Conservation (phyloP, 2,888 invertebrate species). For the Alentia gelatinosa region DNA sequence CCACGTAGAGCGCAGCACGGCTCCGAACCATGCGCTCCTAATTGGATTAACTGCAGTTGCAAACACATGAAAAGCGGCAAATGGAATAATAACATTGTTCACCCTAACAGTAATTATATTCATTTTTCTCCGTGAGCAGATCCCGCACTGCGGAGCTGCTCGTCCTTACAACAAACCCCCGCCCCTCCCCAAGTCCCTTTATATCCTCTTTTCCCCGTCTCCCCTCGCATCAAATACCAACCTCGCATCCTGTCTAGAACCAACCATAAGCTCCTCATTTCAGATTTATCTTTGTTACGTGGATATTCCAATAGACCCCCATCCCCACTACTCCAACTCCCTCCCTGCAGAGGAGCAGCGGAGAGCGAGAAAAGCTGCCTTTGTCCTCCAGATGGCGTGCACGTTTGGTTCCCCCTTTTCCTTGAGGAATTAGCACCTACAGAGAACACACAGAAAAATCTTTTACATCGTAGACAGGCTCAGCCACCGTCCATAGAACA, state of each 20-base stretch:
- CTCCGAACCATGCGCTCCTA: not conserved
- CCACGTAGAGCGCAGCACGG: not conserved
- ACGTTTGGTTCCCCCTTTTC: not conserved
- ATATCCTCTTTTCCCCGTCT: not conserved
- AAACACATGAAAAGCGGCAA: conserved; percentile 43
- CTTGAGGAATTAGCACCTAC: not conserved
- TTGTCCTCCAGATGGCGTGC: not conserved
- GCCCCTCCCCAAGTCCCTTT: not conserved
- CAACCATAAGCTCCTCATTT: not conserved
- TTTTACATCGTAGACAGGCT: too few species aligned
- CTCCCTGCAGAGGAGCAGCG: not conserved
- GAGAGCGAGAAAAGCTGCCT: not conserved
- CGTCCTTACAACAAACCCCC: not conserved
- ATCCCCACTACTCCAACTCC: not conserved
- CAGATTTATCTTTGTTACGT: not conserved
- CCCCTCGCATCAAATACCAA: not conserved
- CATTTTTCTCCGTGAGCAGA: not conserved
- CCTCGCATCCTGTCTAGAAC: not conserved
- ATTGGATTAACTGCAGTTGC: conserved; percentile 48
- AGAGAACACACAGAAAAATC: too few species aligned
- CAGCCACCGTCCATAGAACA: too few species aligned
- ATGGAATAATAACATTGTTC: conserved; percentile 52
- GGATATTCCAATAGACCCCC: not conserved
- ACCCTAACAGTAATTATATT: conserved; percentile 34
- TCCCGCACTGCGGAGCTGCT: not conserved